Evolutionary conservation across 1,140 invertebrate genomes (phyloP).

Genomic region (Aphelinus atriplicis): DNA sequence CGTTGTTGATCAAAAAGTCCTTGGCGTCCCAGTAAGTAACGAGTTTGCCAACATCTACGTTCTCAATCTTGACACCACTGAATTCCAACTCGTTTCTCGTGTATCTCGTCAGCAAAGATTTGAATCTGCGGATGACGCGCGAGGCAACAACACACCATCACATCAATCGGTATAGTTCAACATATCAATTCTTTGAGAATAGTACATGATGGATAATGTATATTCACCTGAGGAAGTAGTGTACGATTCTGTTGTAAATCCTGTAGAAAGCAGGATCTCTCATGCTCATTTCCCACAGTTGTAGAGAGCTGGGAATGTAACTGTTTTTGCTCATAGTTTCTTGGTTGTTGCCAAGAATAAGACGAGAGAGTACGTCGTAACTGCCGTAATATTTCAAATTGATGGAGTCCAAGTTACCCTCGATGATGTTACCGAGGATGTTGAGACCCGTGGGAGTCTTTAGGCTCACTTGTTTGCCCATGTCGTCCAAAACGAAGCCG

Average conservation of each 20-base stretch:
- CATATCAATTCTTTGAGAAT: too few species aligned
- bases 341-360: constrained; percentile 56
- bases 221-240: constrained; percentile 57
- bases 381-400: constrained; percentile 72
- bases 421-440: constrained; percentile 73
- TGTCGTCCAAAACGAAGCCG: constrained; percentile 67
- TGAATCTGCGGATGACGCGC: constrained; percentile 54
- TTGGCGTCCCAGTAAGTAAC: constrained; percentile 79
- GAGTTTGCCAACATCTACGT: constrained; percentile 71
- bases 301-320: constrained; percentile 56
- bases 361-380: constrained; percentile 54
- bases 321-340: constrained; percentile 52
- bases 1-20: constrained; percentile 74
- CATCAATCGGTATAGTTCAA: too few species aligned
- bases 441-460: constrained; percentile 64
- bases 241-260: constrained; percentile 62
- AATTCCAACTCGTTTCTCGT: constrained; percentile 70
- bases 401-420: constrained; percentile 73
- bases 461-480: constrained; percentile 54
- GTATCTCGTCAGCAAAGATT: constrained; percentile 68
- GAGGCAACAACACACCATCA: too few species aligned
- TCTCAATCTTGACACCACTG: constrained; percentile 72
- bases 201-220: too few species aligned
- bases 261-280: constrained; percentile 67
- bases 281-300: constrained; percentile 57